Base-by-base conservation (phyloP, 2,113 vertebrate genomes). In the Lepus timidus region DNA sequence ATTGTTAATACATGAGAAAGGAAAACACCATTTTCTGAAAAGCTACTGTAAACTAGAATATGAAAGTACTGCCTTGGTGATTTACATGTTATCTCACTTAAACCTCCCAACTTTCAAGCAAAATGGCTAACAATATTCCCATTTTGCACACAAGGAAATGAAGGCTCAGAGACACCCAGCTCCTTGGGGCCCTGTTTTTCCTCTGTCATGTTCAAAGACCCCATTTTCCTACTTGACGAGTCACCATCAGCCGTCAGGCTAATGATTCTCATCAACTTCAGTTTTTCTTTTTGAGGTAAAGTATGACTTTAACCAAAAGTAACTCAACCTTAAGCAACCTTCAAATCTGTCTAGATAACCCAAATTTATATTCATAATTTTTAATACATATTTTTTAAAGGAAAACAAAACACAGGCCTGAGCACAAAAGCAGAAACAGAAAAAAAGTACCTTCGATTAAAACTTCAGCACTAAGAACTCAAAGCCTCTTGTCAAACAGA, bases 11-110 rank as follows among this genome's bases (percentile, higher is more conserved):
- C 44, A 71, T 25, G n/a, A 88, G 17, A 92, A 92, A 93, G 29
- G 55, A 96, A 92, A 94, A 88, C 17, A 74, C 9, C 51, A 70
- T 79, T 93, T 97, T 84, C 92, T 83, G 65, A 95, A 94, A 94
- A 86, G 52, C n/a, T 74, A 33, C 25, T 67, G 22, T 31, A 92
- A 93, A 17, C 33, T 29, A 93, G 88, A 17, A 14, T 19, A 58
- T 58, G 55, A 58, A 58, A 58, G 68, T 33, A 71, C 33, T 93
- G 11, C 39, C 61, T 67, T 80, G 27, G 3, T 58, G 25, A 84
- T 31, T 75, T 83, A 74, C 44, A 71, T 73, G 93, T 75, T 92
- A 94, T 49, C 61, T 92, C 81, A 95, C 75, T 76, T 84, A 93
- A 76, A 82, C n/a, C 78, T 85, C 67, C 25, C 70, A 96, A 87